Conservation (phyloP, 2,888 invertebrate genomes). For the Hetaerina titia region DNA sequence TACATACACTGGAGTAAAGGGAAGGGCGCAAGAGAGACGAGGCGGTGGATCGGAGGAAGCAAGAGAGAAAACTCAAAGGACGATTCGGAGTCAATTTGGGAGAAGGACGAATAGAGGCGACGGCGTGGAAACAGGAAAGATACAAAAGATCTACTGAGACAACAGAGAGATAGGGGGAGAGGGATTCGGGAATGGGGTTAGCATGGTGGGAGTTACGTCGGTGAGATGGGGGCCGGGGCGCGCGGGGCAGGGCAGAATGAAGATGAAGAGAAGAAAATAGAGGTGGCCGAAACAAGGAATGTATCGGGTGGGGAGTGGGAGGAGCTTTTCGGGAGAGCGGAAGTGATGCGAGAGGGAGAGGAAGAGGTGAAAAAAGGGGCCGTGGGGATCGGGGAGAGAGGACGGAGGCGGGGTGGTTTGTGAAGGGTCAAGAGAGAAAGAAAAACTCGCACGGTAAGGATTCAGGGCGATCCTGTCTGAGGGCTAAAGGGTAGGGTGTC, state of each 20-base stretch:
- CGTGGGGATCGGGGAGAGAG: background rate
- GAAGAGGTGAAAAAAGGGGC: background rate
- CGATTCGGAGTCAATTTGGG: constrained; percentile 30
- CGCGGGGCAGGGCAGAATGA: background rate
- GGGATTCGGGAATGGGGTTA: background rate
- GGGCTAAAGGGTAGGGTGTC: background rate
- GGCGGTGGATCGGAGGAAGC: background rate
- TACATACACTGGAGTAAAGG: background rate
- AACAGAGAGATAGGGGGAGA: background rate
- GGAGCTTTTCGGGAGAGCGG: background rate
- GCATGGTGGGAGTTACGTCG: background rate
- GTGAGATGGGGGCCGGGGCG: background rate
- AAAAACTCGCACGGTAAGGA: background rate
- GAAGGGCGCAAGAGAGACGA: no score
- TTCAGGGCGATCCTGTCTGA: background rate
- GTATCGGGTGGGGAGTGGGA: background rate
- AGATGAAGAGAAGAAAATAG: background rate
- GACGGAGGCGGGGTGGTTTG: background rate
- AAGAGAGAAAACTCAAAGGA: background rate
- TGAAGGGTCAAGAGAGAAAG: background rate
- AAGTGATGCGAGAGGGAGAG: background rate
- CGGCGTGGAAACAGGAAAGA: background rate
- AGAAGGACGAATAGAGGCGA: background rate
- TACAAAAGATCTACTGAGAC: constrained; percentile 5
- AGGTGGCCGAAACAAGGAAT: background rate